Evolutionary conservation across 1,140 invertebrate species (phyloP), one percentile per base, ranked within the genome.

Genomic region (Pararge aegeria): DNA sequence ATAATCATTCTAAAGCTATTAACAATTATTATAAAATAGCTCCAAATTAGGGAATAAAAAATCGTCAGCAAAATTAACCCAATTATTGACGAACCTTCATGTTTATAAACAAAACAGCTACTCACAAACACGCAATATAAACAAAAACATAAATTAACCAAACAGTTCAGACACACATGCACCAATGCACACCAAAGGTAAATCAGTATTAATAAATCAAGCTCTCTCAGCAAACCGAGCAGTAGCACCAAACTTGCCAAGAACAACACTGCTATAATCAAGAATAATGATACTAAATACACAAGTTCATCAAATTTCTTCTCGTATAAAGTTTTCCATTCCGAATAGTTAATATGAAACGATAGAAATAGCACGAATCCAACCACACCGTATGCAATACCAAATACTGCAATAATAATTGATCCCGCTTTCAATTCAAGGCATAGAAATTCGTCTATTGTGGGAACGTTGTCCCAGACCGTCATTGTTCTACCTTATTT

Each of bases 241-340:
- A 73, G 15, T 2, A 73, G 55, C 13, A 73, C 12, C 19, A 70
- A 55, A 58, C 67, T 73, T n/a, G 51, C 51, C 15, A 73, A 53
- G 4, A 70, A 44, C 4, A 73, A 29, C 38, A 55, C 37, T 1
- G 64, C 64, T 56, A 73, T 70, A 27, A 61, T 61, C 0, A 50
- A 7, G 46, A 62, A 73, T 50, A 73, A 27, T 5, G 61, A 56
- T 13, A 37, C 51, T 12, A 73, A 40, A 30, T 63, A 71, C 0
- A 65, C n/a, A 21, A 67, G 59, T 19, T 71, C 59, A 20, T 74
- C 68, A 18, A 56, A 48, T 59, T 66, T 74, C 57, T 65, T 66
- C 20, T 68, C 61, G 16, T 71, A 74, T n/a, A 70, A 18, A 20
- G 20, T 48, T 50, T 37, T 74, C 68, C 66, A 68, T 38, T 64